Conservation (phyloP, 2,797 vertebrate species). For the Streptopelia turtur region DNA sequence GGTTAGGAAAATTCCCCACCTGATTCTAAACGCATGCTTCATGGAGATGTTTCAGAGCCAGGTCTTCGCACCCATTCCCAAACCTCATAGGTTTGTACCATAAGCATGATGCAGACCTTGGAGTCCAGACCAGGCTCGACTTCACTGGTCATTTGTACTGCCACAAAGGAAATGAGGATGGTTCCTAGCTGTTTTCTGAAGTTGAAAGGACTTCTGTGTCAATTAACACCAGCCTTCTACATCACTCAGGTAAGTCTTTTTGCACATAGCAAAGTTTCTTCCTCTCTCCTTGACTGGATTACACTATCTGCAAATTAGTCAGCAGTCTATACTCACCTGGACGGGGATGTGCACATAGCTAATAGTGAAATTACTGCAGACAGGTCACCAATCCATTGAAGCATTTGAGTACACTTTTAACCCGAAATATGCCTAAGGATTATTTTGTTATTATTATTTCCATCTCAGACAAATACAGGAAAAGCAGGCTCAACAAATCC, state of each 20-base stretch:
- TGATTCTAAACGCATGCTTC: neutral
- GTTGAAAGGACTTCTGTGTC: neutral
- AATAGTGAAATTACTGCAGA: neutral
- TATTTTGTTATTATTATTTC: neutral
- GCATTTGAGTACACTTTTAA: neutral
- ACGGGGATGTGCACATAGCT: accelerated
- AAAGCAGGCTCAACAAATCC: neutral
- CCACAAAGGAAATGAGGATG: neutral
- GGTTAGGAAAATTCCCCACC: neutral
- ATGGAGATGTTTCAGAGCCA: neutral
- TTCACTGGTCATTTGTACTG: neutral
- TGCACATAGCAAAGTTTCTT: neutral
- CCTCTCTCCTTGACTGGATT: neutral
- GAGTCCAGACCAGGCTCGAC: neutral
- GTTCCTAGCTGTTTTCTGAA: neutral
- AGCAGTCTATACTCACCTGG: accelerated
- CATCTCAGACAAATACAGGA: neutral
- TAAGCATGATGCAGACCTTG: neutral
- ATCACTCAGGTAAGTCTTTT: neutral
- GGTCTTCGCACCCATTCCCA: neutral
- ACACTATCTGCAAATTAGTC: neutral
- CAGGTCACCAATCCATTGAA: neutral
- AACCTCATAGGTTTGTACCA: neutral
- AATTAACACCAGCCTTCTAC: neutral
- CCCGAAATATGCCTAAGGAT: neutral